These are phyloP conservation scores for Psammodynastes pulverulentus DNA, from an alignment of 2,113 vertebrate genomes.

Conservation along the genomic window DNA sequence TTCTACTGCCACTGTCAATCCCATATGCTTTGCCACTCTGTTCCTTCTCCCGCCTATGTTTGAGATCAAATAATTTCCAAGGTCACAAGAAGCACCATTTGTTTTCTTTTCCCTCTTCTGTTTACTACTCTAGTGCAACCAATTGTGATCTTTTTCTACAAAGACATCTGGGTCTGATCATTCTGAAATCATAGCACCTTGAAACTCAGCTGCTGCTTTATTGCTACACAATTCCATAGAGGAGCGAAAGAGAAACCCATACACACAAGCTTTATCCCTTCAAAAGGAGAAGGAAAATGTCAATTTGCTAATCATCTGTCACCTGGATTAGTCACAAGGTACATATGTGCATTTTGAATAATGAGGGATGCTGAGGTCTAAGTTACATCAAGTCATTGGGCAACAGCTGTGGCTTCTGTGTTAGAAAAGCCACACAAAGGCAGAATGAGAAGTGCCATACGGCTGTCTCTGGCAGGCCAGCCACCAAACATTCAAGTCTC, in stretches of 20 bases:
- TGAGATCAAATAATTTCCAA: conserved; percentile 35
- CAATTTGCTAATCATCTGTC: conserved; percentile 53
- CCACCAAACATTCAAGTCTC: conserved; percentile 1
- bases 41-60: conserved; percentile 19
- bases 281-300: conserved; percentile 22
- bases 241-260: conserved; percentile 48
- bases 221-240: conserved; percentile 31
- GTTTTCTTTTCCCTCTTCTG: conserved; percentile 10
- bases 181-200: conserved; percentile 26
- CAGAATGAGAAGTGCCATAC: conserved; percentile 1
- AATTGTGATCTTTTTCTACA: conserved; percentile 11
- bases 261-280: conserved; percentile 31
- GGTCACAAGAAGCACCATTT: not conserved
- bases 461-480: not conserved
- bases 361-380: conserved; percentile 35
- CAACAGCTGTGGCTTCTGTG: conserved; percentile 31
- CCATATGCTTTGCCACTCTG: conserved; percentile 11
- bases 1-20: not conserved
- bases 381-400: conserved; percentile 30
- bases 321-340: conserved; percentile 45
- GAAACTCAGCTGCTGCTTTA: conserved; percentile 47
- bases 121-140: conserved; percentile 22
- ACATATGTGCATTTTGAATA: conserved; percentile 35
- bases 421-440: conserved; percentile 19
- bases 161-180: conserved; percentile 9